Evolutionary conservation across 2,888 invertebrate genomes (phyloP).

Genomic region (Scaeva pyrastri): DNA sequence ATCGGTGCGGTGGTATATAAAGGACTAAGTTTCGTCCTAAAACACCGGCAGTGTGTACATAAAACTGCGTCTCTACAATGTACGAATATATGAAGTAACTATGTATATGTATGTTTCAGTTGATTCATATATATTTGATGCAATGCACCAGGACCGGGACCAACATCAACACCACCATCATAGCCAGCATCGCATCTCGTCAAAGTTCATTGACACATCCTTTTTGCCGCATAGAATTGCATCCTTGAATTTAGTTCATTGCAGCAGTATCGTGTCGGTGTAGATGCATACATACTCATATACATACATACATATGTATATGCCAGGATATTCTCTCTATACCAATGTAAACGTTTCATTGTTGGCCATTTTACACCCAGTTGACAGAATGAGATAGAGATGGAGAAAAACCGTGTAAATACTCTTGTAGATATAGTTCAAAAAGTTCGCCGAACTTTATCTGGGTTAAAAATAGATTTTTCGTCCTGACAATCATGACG

Average conservation of each 20-base stretch:
- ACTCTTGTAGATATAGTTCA: slow-evolving; percentile 26
- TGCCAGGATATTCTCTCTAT: background rate
- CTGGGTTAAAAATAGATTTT: slow-evolving; percentile 70
- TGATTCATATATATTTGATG: slow-evolving; percentile 43
- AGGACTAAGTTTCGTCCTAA: slow-evolving; percentile 26
- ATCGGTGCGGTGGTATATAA: too few relatives aligned
- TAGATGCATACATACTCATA: background rate
- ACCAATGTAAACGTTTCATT: background rate
- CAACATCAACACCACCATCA: too few relatives aligned
- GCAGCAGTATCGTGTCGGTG: slow-evolving; percentile 53
- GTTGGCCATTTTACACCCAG: background rate
- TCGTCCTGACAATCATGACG: slow-evolving; percentile 61
- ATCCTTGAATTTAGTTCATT: slow-evolving; percentile 70
- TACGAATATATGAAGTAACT: slow-evolving; percentile 4
- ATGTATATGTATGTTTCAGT: background rate
- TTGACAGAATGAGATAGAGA: background rate
- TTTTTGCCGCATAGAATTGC: slow-evolving; percentile 58
- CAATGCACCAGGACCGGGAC: slow-evolving; percentile 30
- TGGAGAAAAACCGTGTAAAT: background rate
- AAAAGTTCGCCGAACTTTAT: slow-evolving; percentile 68
- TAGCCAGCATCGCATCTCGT: background rate
- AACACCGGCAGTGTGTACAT: slow-evolving; percentile 40
- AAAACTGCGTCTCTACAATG: background rate
- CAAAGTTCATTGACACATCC: slow-evolving; percentile 64
- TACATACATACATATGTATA: too few relatives aligned